A percentile compares a stretch with the other conserved stretches of the same genome.
phyloP scores from a whole-genome alignment of 2,888 invertebrate genomes.

The Beris chalybata region DNA sequence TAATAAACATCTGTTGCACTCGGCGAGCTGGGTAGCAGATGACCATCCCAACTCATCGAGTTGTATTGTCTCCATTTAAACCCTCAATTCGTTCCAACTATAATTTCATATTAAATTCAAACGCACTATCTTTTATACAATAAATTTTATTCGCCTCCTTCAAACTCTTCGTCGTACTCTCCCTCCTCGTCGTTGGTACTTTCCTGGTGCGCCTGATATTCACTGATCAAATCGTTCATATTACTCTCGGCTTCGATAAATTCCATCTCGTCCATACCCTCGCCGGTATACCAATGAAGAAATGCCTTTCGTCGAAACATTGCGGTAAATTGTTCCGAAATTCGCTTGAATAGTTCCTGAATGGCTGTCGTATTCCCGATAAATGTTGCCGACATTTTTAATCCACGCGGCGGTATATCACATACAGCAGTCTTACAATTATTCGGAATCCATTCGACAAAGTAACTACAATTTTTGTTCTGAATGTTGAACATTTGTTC shows the following conservation, averaged over 20 bases:
- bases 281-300: slow-evolving; percentile 93
- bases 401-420: slow-evolving; percentile 82
- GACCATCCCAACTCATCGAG: too few relatives aligned
- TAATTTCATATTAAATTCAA: too few relatives aligned
- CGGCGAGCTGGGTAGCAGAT: too few relatives aligned
- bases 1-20: too few relatives aligned
- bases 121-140: not conserved
- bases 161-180: slow-evolving; percentile 62
- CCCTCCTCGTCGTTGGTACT: slow-evolving; percentile 64
- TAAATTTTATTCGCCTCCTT: slow-evolving; percentile 63
- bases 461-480: slow-evolving; percentile 82
- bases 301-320: slow-evolving; percentile 94
- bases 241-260: slow-evolving; percentile 89
- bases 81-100: too few relatives aligned
- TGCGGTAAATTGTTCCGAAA: slow-evolving; percentile 83
- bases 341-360: slow-evolving; percentile 83
- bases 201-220: slow-evolving; percentile 89
- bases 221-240: slow-evolving; percentile 86
- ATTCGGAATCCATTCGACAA: slow-evolving; percentile 69
- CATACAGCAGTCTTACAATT: slow-evolving; percentile 87
- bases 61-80: too few relatives aligned
- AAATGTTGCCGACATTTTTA: slow-evolving; percentile 89
- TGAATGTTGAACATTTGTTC: slow-evolving; percentile 76
- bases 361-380: slow-evolving; percentile 87
- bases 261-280: slow-evolving; percentile 93